Base-by-base conservation (phyloP, 2,797 vertebrate species). In the Schizothorax lantsangensis region DNA sequence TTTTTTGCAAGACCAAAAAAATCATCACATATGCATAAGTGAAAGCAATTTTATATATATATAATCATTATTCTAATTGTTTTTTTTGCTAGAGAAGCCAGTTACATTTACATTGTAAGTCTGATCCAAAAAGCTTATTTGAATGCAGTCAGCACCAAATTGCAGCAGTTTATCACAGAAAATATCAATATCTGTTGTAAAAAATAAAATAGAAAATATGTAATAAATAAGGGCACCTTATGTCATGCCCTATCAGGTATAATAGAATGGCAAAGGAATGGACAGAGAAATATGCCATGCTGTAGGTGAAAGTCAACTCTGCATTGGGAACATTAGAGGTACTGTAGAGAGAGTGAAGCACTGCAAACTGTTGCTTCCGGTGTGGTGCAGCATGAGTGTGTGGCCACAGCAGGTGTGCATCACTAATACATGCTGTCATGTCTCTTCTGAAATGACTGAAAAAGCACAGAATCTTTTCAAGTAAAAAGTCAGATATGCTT, bases 221-320 rank as follows among this genome's bases (percentile, higher is more conserved):
- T 12, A 45, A 43, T 14, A 38, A 59, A 79, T 9, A 26, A 26
- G 36, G 54, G 54, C 23, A 40, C 2, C 36, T 79, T 38, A 57
- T 78, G 33, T 54, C 19, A 85, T 89, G 90, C 94, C 90, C 94
- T 90, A 88, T 95, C 96, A 98, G 97, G 97, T 99, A 98, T 97
- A 99, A 98, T 98, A 99, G 96, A 95, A 97, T 99, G 98, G 97
- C 97, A 95, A 97, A 96, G 96, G 97, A 99, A 95, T 99, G 97
- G 97, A 98, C 98, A 95, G 95, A 97, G 91, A 99, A 98, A 96
- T 99, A 98, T 96, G 97, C 97, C 95, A 97, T 98, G 97, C 96
- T 98, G 95, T 99, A 99, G 97, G 97, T 97, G 98, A 98, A 98
- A 97, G 88, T 88, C 88, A 78, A 78, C 40, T 79, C 90, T 94